Percentiles rank a stretch among this genome's conserved stretches.
Evolutionary conservation across 2,888 invertebrate species (phyloP).

Genomic region (Calliphora vomitoria): DNA sequence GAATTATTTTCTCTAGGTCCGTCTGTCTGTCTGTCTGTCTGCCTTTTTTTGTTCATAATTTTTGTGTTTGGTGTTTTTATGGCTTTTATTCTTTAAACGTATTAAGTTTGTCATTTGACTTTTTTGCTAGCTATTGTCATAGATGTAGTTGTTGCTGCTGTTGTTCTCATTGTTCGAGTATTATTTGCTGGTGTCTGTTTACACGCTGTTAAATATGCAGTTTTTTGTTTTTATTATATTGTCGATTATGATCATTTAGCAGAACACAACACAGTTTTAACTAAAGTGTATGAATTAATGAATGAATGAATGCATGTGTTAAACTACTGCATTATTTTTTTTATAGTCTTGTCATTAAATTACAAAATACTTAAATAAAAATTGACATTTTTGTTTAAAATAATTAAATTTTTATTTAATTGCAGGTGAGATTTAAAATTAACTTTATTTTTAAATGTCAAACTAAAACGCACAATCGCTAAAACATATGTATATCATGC

Average conservation of each 20-base stretch:
- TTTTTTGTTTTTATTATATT: neutral
- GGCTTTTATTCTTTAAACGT: constrained; percentile 16
- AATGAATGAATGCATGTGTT: constrained; percentile 18
- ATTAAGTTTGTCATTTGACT: constrained; percentile 21
- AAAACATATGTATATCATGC: no score
- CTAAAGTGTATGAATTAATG: neutral
- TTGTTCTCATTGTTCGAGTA: constrained; percentile 8
- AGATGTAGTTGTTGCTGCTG: neutral
- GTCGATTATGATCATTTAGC: constrained; percentile 25
- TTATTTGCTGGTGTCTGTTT: constrained; percentile 29
- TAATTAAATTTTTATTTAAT: no score
- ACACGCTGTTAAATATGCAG: neutral
- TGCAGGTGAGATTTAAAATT: no score
- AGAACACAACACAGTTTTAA: constrained; percentile 5
- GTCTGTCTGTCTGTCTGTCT: constrained; percentile 20
- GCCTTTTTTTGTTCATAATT: neutral
- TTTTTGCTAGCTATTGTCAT: neutral
- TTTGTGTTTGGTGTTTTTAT: constrained; percentile 7
- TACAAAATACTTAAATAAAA: neutral
- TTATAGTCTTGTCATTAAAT: neutral
- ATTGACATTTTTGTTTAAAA: neutral
- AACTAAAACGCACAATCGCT: no score
- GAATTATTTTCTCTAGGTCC: constrained; percentile 55
- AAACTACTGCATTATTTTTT: neutral
- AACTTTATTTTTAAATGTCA: no score